Percentiles rank a stretch among this genome's conserved stretches.
Evolutionary conservation across 2,113 vertebrate genomes (phyloP).

Genomic region (Fukomys damarensis): DNA sequence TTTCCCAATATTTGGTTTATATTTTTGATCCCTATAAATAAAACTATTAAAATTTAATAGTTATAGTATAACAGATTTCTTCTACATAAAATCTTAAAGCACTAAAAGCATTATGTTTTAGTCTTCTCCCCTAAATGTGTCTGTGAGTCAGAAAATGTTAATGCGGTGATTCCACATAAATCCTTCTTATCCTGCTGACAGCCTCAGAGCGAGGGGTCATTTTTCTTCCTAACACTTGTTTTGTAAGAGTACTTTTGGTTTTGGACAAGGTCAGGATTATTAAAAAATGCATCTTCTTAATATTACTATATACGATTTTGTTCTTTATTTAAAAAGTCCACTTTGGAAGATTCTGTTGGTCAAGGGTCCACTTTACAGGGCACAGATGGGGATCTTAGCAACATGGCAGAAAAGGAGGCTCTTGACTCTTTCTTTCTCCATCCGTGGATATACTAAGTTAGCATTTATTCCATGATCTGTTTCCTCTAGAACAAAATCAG

Average conservation of each 20-base stretch:
- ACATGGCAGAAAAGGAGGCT: not conserved
- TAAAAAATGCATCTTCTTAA: not conserved
- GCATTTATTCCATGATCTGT: not conserved
- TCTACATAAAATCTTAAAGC: not conserved
- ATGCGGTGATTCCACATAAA: not conserved
- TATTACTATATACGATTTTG: constrained; percentile 1
- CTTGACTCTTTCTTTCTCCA: not conserved
- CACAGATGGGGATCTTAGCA: not conserved
- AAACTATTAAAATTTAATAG: constrained; percentile 45
- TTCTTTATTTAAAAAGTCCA: not conserved
- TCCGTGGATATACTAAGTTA: not conserved
- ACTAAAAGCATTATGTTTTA: not conserved
- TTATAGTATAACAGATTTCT: not conserved
- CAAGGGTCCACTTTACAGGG: not conserved
- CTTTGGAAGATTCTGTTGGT: constrained; percentile 18
- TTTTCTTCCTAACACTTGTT: not conserved
- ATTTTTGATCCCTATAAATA: constrained; percentile 34
- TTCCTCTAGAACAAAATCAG: not conserved
- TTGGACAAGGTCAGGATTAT: not conserved
- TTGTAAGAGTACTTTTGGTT: not conserved
- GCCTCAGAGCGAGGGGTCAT: not conserved
- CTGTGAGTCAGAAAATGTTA: not conserved
- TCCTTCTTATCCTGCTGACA: not conserved
- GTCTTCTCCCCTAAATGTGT: not conserved
- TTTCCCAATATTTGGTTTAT: not conserved